Evolutionary conservation across 2,797 vertebrate species (phyloP), one percentile per base, ranked within the genome.

Genomic region (Tarsius wallacei): DNA sequence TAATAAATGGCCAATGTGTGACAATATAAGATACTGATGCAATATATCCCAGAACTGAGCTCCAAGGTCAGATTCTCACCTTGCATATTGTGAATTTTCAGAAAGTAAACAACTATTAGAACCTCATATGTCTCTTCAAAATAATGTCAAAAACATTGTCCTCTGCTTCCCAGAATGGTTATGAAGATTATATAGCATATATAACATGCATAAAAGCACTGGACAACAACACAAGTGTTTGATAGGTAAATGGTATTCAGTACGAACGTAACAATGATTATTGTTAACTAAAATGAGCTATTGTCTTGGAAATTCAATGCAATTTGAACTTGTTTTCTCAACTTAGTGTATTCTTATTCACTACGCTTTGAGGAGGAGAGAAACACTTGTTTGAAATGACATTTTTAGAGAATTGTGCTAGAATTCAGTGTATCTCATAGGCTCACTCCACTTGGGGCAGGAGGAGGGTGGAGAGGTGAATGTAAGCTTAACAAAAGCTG

Each of bases 401-500:
- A 47, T 33, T 81, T 95, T 91, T 77, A n/a, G 70, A 90, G 83
- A 93, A 73, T 36, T 36, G n/a, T 24, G 53, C 64, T 70, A 73
- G 76, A 89, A 70, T 94, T 84, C 82, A 90, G 84, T 10, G 10
- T 53, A 63, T 64, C 82, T 82, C 28, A 73, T 14, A 81, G 2
- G 55, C 47, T 91, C 36, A 0, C 33, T 80, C 11, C 14, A 70
- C 16, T 95, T 76, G 36, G 36, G 73, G n/a, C 59, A 55, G 33
- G 73, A 74, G 57, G 3, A 15, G 19, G 42, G 10, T 4, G n/a
- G 1, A 28, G 5, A 14, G 33, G 36, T 90, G 76, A 90, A 81
- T 24, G 21, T 53, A 90, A 61, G 53, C 68, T 97, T 80, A 87
- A 83, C 71, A 76, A 95, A 96, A 94, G 91, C 66, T 88, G 73